Evolutionary conservation across 2,888 invertebrate species (phyloP).

Genomic region (Drosophila tripunctata): DNA sequence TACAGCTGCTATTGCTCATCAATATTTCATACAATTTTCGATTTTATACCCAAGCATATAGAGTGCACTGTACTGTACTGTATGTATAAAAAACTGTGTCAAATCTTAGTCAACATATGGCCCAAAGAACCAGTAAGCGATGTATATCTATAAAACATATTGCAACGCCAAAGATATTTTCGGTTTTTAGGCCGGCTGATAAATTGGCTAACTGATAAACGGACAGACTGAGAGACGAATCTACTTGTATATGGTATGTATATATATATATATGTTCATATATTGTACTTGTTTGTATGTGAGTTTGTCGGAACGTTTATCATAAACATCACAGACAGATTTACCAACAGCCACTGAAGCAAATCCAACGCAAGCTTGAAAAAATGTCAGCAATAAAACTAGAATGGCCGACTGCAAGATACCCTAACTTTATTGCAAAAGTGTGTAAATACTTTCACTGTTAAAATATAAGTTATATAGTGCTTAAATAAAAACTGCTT

Average conservation of each 20-base stretch:
- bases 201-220: conserved; percentile 29
- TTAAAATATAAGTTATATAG: no score
- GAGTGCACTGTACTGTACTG: no score
- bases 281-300: background rate
- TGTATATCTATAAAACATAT: conserved; percentile 57
- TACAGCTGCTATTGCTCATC: conserved; percentile 10
- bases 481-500: background rate
- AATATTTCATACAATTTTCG: conserved; percentile 49
- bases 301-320: conserved; percentile 30
- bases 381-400: background rate
- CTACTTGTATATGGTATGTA: background rate
- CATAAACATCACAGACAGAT: conserved; percentile 35
- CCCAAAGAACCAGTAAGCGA: conserved; percentile 29
- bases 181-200: conserved; percentile 15
- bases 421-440: conserved; percentile 5
- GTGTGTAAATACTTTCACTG: no score
- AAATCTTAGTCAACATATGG: conserved; percentile 27
- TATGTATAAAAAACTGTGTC: conserved; percentile 20
- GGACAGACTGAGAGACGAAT: conserved; percentile 11
- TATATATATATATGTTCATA: background rate
- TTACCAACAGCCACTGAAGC: conserved; percentile 10
- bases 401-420: background rate
- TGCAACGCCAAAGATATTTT: conserved; percentile 49
- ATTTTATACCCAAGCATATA: conserved; percentile 36
- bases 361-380: conserved; percentile 5